phyloP scores from a whole-genome alignment of 2,888 invertebrate species.

The Metacarcinus magister region DNA sequence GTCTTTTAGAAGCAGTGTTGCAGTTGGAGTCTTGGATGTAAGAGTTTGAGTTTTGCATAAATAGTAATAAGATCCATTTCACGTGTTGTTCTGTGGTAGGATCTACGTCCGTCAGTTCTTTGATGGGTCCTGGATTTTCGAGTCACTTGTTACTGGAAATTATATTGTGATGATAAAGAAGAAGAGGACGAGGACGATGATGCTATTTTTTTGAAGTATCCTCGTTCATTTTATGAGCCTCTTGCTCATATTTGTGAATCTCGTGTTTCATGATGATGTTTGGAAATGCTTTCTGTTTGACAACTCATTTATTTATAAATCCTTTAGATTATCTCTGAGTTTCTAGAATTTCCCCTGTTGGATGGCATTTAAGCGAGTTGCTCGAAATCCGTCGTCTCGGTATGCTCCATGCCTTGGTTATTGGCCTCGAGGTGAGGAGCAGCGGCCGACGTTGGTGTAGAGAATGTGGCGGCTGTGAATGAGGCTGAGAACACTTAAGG shows the following conservation, averaged over 20 bases:
- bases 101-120: neutral
- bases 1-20: neutral
- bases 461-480: neutral
- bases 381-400: neutral
- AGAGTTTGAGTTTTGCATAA: neutral
- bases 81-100: neutral
- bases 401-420: neutral
- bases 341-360: neutral
- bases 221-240: neutral
- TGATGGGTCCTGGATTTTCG: neutral
- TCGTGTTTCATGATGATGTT: neutral
- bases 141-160: neutral
- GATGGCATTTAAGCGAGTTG: neutral
- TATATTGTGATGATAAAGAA: neutral
- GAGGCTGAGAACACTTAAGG: neutral
- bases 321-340: neutral
- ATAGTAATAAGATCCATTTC: neutral
- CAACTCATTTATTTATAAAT: neutral
- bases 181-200: neutral
- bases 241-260: neutral
- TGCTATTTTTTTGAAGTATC: neutral
- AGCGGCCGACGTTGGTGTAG: neutral
- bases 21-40: neutral
- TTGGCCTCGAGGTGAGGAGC: conserved; percentile 13
- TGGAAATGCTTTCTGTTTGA: neutral